Conservation (phyloP, 2,888 invertebrate genomes). For the Caenorhabditis sulstoni region DNA sequence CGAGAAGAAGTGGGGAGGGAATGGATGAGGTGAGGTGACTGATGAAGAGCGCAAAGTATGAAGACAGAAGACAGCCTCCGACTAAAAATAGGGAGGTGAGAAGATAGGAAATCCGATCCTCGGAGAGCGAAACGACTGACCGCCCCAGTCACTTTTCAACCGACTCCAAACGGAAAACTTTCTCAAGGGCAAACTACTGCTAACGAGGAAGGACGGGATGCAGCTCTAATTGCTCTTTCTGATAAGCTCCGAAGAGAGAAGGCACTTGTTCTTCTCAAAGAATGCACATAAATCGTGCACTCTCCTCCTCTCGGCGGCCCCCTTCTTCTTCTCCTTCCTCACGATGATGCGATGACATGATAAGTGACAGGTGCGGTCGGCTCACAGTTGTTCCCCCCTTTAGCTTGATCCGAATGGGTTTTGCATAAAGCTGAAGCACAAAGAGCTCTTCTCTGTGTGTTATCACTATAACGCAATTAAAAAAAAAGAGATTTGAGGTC, state of each 20-base stretch:
- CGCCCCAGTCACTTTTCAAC: background rate
- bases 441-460: no score
- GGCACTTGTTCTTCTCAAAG: slow-evolving; percentile 31
- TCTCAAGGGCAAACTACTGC: background rate
- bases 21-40: slow-evolving; percentile 1
- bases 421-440: background rate
- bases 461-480: background rate
- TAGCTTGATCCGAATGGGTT: background rate
- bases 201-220: background rate
- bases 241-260: background rate
- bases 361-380: slow-evolving; percentile 52
- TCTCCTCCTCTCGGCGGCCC: slow-evolving; percentile 16
- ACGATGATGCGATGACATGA: slow-evolving; percentile 36
- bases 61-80: background rate
- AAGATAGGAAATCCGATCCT: background rate
- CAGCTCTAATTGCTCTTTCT: background rate
- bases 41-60: slow-evolving; percentile 3
- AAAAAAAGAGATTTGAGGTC: slow-evolving; percentile 14
- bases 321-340: background rate
- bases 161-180: background rate
- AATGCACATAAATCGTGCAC: slow-evolving; percentile 54
- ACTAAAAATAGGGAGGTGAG: background rate
- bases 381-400: background rate
- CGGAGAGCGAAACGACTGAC: background rate
- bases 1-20: background rate